Base-by-base conservation (phyloP, 2,797 vertebrate species). In the Todus mexicanus region DNA sequence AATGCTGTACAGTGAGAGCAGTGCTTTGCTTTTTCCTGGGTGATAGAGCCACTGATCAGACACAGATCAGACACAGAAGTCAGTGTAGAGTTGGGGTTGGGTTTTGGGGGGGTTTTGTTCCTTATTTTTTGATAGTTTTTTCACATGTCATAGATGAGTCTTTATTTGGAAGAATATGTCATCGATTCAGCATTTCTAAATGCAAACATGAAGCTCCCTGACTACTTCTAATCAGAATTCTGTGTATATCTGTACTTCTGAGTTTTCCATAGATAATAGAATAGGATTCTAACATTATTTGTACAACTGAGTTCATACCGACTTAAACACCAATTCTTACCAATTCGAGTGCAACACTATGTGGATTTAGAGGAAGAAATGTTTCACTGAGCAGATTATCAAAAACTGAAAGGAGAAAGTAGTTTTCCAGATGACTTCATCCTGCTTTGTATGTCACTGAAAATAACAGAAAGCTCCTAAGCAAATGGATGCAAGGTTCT, bases 371-470 rank as follows among this genome's bases (percentile, higher is more conserved):
- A 90, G 50, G 48, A 82, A 81, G 56, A 84, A 89, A 89, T 65
- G 71, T 88, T 90, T 82, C 64, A 60, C 53, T 84, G 74, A 89
- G 50, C n/a, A 90, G 53, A 61, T 90, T 57, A 89, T 87, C 45
- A 73, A 71, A 91, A 82, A 37, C 35, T 53, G 74, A 89, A 79
- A 81, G 53, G 64, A 91, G 35, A 87, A 94, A 82, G 65, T 42
- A 31, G 72, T 93, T 96, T 92, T 92, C 69, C 27, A 74, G 60
- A 68, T 74, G 42, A 87, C 48, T 92, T 82, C 74, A 65, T 87
- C 42, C 50, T 80, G n/a, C 48, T 70, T 17, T 22, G 6, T 57
- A 13, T n/a, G 35, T 64, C 63, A 42, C 56, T 71, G 37, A 89
- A 83, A 87, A 54, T 65, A 80, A 42, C 37, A 50, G 77, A 69